phyloP scores from a whole-genome alignment of 1,140 invertebrate genomes.

The Diachasmimorpha longicaudata region DNA sequence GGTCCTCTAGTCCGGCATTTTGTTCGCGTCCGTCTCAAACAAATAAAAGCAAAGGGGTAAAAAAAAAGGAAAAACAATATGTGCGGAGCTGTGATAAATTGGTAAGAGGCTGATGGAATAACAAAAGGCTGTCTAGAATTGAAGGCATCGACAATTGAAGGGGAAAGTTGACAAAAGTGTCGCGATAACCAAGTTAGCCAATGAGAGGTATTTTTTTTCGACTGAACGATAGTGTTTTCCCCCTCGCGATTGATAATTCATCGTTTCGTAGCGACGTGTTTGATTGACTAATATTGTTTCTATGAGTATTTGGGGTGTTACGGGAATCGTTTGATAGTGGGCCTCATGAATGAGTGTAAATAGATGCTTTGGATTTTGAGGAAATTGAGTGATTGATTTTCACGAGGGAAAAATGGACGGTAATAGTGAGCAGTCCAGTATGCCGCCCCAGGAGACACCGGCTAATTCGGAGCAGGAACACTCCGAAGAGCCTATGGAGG shows the following conservation, averaged over 20 bases:
- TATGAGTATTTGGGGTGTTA: neutral
- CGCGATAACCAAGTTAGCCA: too few species aligned
- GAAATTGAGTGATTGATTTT: neutral
- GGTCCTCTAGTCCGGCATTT: neutral
- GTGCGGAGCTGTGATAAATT: neutral
- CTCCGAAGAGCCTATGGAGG: constrained; percentile 53
- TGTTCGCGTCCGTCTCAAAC: constrained; percentile 3
- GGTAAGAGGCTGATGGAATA: neutral
- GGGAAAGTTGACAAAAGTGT: too few species aligned
- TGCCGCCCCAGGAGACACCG: constrained; percentile 12
- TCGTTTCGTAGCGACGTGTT: too few species aligned
- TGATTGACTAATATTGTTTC: neutral
- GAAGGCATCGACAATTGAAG: too few species aligned
- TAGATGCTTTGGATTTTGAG: neutral
- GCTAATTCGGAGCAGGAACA: constrained; percentile 29
- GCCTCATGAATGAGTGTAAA: neutral
- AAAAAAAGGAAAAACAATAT: neutral
- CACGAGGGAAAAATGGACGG: constrained; percentile 13
- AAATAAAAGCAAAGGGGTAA: neutral
- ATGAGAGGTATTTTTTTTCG: too few species aligned
- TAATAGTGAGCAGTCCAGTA: constrained; percentile 13
- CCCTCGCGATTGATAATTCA: too few species aligned
- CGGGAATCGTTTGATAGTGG: neutral
- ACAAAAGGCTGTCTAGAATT: neutral
- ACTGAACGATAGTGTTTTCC: too few species aligned